phyloP scores from a whole-genome alignment of 2,888 invertebrate genomes.

The Cenopis cana region DNA sequence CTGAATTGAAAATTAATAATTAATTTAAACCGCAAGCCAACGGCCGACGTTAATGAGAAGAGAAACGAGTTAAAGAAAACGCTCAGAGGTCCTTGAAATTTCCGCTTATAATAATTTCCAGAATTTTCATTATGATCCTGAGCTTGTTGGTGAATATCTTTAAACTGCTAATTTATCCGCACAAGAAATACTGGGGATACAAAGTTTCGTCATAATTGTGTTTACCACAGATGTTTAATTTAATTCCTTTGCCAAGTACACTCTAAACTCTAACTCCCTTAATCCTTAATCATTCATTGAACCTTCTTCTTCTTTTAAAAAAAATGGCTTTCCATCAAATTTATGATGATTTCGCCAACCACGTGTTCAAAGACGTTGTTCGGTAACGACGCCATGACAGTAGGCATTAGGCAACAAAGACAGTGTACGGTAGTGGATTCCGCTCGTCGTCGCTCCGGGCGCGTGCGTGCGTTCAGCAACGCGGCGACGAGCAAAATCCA shows the following conservation, averaged over 20 bases:
- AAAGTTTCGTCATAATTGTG: constrained; percentile 18
- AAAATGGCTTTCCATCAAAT: too few species aligned
- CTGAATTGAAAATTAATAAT: constrained; percentile 13
- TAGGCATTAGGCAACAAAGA: too few species aligned
- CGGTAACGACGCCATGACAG: too few species aligned
- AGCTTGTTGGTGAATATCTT: constrained; percentile 12
- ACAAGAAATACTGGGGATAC: constrained; percentile 4
- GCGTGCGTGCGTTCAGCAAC: too few species aligned
- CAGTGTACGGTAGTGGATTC: too few species aligned
- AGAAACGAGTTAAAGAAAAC: constrained; percentile 13
- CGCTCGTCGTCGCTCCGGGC: too few species aligned
- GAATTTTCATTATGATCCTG: constrained; percentile 21
- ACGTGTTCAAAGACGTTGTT: too few species aligned
- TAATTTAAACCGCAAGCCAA: background rate
- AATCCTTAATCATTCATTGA: too few species aligned
- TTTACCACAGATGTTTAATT: constrained; percentile 9
- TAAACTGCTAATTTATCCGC: constrained; percentile 18
- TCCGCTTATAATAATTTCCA: constrained; percentile 17
- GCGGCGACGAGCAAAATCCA: too few species aligned
- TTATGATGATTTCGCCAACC: too few species aligned
- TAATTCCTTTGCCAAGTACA: background rate
- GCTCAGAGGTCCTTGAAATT: constrained; percentile 1
- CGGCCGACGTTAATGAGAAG: constrained; percentile 2
- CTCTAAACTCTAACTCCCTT: background rate
- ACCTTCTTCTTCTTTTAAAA: too few species aligned